Evolutionary conservation across 2,113 vertebrate species (phyloP).

Genomic region (Mionectes macconnelli): DNA sequence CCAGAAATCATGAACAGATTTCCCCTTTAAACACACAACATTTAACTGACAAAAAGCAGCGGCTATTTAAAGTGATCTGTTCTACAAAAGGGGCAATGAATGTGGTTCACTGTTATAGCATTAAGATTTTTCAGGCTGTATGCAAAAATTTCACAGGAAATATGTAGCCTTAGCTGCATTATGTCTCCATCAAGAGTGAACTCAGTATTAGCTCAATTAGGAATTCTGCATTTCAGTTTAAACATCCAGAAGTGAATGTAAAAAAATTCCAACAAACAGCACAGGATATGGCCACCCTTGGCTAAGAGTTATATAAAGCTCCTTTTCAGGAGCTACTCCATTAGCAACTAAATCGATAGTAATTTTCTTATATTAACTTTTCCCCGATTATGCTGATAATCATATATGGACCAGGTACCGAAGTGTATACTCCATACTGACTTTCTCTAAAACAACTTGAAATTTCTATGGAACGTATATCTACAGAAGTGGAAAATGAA

Average conservation of each 20-base stretch:
- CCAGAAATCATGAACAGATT: neutral
- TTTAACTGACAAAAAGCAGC: neutral
- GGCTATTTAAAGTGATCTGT: neutral
- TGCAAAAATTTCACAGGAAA: neutral
- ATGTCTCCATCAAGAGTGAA: neutral
- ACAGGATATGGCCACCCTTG: neutral
- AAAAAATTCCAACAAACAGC: slow-evolving; percentile 7
- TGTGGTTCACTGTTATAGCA: neutral
- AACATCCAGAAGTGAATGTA: neutral
- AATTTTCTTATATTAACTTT: neutral
- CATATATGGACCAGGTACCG: neutral
- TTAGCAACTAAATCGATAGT: neutral
- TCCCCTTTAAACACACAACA: neutral
- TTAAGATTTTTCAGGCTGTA: neutral
- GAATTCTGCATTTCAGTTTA: neutral
- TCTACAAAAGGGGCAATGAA: neutral
- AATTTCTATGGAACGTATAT: neutral
- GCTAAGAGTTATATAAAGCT: neutral
- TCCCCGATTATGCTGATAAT: neutral
- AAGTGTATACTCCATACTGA: neutral
- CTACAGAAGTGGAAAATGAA: neutral
- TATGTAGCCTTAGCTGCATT: neutral
- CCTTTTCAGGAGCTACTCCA: neutral
- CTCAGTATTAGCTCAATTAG: neutral
- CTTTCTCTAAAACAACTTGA: neutral